Evolutionary conservation across 2,888 invertebrate genomes (phyloP), one percentile per base, ranked within the genome.

Genomic region (Thysanoteuthis rhombus): DNA sequence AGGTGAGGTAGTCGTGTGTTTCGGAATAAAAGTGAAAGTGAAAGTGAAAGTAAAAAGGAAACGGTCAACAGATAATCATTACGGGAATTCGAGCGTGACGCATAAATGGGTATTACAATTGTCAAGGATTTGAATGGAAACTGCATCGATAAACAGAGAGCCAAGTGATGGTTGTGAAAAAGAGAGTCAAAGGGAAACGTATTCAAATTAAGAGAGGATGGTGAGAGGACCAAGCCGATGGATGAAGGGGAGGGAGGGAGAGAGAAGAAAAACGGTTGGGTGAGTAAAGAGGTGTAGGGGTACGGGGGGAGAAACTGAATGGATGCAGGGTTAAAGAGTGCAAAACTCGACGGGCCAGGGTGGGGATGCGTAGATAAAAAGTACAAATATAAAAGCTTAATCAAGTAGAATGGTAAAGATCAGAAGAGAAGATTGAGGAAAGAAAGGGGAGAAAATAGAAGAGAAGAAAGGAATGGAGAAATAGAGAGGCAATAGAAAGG

Each of bases 61-160:
- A 75, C n/a, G 75, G 75, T 36, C 75, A 75, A 75, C 75, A 75
- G 75, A 75, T 75, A 36, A 75, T 75, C 75, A 75, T 75, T 75
- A 36, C n/a, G 19, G n/a, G n/a, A n/a, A 75, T 75, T n/a, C 75
- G n/a, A 75, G 75, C 75, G 36, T 75, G 75, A 75, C 75, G 75
- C 75, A 75, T 75, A 75, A 75, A 75, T 75, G 75, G 75, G n/a
- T 75, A 75, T 75, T 75, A 75, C 75, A 75, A 75, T 75, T 75
- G 75, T 75, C 36, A 75, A 16, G n/a, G 75, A n/a, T 75, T n/a
- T 75, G 75, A 75, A 75, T 75, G n/a, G 75, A 75, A n/a, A 75
- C n/a, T 75, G 75, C 75, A 75, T 36, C 75, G 75, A 75, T 75
- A 75, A 75, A 75, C 75, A 75, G n/a, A 75, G 75, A n/a, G 19